Percentiles rank a stretch among this genome's conserved stretches.
Conservation (phyloP, 2,888 invertebrate genomes). For the Trilocha varians region DNA sequence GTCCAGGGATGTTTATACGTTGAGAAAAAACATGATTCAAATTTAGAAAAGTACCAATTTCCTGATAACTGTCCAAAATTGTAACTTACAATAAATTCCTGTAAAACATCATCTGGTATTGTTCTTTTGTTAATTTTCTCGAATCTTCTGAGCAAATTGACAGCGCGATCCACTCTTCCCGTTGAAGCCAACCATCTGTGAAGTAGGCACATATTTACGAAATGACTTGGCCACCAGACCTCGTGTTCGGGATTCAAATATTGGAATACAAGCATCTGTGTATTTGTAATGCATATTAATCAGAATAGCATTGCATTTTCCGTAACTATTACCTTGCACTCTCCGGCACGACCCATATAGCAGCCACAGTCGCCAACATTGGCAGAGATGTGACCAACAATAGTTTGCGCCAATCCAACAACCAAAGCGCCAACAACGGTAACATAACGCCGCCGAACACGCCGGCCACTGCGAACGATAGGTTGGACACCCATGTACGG, state of each 20-base stretch:
- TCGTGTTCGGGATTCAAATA: too few species aligned
- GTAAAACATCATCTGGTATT: constrained; percentile 37
- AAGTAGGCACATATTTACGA: too few species aligned
- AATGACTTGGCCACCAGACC: too few species aligned
- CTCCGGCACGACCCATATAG: constrained; percentile 44
- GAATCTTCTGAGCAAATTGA: constrained; percentile 34
- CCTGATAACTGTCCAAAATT: too few species aligned
- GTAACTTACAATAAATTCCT: constrained; percentile 46
- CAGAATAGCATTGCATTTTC: too few species aligned
- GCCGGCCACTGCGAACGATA: constrained; percentile 41
- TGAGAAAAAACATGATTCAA: too few species aligned
- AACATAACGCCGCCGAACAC: constrained; percentile 35
- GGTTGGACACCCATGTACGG: constrained; percentile 45
- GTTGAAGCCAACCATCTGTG: constrained; percentile 37
- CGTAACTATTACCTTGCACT: constrained; percentile 37
- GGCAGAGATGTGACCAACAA: constrained; percentile 37
- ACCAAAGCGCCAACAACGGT: constrained; percentile 42
- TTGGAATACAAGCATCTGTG: too few species aligned
- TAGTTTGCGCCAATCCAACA: constrained; percentile 39
- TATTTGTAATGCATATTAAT: too few species aligned
- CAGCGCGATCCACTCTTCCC: constrained; percentile 35
- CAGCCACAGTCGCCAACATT: constrained; percentile 29
- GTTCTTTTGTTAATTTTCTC: constrained; percentile 39
- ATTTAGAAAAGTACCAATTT: too few species aligned
- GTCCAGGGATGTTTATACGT: too few species aligned